Conservation (phyloP, 2,113 vertebrate species). For the Rafetus swinhoei region DNA sequence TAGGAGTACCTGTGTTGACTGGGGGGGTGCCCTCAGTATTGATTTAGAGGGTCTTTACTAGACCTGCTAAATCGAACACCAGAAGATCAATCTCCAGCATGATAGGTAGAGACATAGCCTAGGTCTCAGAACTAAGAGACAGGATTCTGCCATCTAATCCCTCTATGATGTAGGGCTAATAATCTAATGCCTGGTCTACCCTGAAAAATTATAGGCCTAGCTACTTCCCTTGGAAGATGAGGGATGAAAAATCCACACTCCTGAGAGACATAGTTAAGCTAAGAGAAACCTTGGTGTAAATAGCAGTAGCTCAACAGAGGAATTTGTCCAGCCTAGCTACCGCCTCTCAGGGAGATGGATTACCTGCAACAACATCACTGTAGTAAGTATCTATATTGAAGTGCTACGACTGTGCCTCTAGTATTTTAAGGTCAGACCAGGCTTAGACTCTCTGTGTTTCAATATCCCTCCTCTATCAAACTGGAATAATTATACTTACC, state of each 20-base stretch:
- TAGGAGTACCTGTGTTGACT: too few relatives aligned
- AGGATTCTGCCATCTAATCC: background rate
- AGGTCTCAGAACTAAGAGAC: background rate
- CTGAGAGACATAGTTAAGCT: background rate
- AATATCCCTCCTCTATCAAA: background rate
- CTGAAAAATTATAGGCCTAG: background rate
- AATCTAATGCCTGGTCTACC: background rate
- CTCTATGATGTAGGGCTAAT: background rate
- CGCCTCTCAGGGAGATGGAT: background rate
- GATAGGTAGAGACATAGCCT: too few relatives aligned
- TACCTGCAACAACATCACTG: background rate
- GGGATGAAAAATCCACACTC: background rate
- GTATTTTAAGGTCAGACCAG: background rate
- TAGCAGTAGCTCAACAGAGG: background rate
- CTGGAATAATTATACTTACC: background rate
- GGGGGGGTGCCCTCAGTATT: too few relatives aligned
- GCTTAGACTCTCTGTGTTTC: background rate
- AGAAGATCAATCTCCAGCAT: too few relatives aligned
- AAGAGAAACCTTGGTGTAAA: background rate
- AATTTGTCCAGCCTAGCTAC: background rate
- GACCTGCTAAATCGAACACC: too few relatives aligned
- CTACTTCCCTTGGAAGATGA: accelerated
- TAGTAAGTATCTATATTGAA: background rate
- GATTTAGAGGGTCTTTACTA: too few relatives aligned
- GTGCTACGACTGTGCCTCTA: background rate